phyloP scores from a whole-genome alignment of 2,888 invertebrate genomes.

The Petrolisthes cinctipes region DNA sequence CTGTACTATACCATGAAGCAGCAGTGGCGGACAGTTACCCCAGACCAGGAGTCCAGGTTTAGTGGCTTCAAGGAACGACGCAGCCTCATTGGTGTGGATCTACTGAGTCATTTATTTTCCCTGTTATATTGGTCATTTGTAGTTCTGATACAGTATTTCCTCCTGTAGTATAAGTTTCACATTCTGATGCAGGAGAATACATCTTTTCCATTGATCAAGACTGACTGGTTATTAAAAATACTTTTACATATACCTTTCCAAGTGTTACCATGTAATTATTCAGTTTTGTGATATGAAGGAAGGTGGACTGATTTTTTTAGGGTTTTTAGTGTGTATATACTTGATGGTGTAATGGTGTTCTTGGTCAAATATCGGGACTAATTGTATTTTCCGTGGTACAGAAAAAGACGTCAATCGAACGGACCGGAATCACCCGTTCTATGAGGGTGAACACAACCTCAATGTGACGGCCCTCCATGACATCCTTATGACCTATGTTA shows the following conservation, averaged over 20 bases:
- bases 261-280: no score
- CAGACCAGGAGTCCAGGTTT: conserved; percentile 79
- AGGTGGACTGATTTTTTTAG: no score
- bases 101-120: neutral
- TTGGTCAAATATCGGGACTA: no score
- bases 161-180: neutral
- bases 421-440: conserved; percentile 90
- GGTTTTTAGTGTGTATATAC: no score
- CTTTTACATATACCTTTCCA: no score
- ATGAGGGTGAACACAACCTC: conserved; percentile 92
- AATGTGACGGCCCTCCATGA: conserved; percentile 88
- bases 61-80: conserved; percentile 63
- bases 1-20: conserved; percentile 96
- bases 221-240: no score
- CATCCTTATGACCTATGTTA: conserved; percentile 97
- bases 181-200: no score
- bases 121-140: neutral
- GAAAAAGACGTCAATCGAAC: conserved; percentile 98
- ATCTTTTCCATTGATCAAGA: no score
- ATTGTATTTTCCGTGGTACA: conserved; percentile 67
- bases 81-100: conserved; percentile 59
- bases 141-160: neutral
- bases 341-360: no score
- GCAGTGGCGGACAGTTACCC: conserved; percentile 93
- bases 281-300: no score